Percentiles rank a stretch among this genome's conserved stretches.
phyloP scores from a whole-genome alignment of 2,888 invertebrate genomes.

The Chymomyza caudatula region DNA sequence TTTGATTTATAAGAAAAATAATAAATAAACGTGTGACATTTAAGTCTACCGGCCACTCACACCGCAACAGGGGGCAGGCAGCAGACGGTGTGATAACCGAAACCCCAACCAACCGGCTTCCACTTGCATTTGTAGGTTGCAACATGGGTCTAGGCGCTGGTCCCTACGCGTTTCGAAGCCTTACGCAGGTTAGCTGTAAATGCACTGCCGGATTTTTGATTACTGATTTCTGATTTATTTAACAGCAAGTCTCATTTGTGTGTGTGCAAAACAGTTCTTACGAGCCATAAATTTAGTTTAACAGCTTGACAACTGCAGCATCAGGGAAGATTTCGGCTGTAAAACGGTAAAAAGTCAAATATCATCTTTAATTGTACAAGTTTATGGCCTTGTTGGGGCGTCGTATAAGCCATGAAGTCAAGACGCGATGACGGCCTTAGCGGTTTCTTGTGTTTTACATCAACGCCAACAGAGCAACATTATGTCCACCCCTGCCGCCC shows the following conservation, averaged over 20 bases:
- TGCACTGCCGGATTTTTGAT: slow-evolving; percentile 28
- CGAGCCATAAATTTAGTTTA: slow-evolving; percentile 49
- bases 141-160: not conserved
- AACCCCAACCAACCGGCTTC: slow-evolving; percentile 5
- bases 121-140: slow-evolving; percentile 49
- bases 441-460: slow-evolving; percentile 53
- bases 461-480: slow-evolving; percentile 44
- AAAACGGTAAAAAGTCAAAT: slow-evolving; percentile 62
- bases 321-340: slow-evolving; percentile 1
- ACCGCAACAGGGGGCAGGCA: slow-evolving; percentile 14
- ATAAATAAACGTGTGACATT: slow-evolving; percentile 50
- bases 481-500: slow-evolving; percentile 47
- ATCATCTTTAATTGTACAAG: slow-evolving; percentile 70
- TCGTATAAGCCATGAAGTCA: slow-evolving; percentile 41
- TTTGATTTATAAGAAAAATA: slow-evolving; percentile 57
- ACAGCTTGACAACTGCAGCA: slow-evolving; percentile 1
- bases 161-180: not conserved
- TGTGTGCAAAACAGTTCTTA: slow-evolving; percentile 11
- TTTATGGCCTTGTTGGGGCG: slow-evolving; percentile 44
- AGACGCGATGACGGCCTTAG: slow-evolving; percentile 59
- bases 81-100: not conserved
- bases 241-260: slow-evolving; percentile 25
- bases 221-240: slow-evolving; percentile 59
- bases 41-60: slow-evolving; percentile 6
- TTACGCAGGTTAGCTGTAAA: not conserved